Conservation (phyloP, 2,113 vertebrate species). For the Brienomyrus longianalis region DNA sequence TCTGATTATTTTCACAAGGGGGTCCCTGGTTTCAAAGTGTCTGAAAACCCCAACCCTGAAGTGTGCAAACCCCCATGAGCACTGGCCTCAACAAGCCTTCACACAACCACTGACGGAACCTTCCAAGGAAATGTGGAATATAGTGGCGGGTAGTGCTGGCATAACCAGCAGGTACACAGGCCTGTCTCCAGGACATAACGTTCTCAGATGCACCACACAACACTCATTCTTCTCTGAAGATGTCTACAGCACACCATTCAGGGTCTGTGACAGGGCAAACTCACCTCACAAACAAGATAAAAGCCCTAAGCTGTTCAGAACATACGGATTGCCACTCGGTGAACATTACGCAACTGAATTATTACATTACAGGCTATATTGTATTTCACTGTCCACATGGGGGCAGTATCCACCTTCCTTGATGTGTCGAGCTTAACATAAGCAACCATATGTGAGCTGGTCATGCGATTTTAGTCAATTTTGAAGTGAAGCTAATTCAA, state of each 20-base stretch:
- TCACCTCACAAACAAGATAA: neutral
- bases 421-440: neutral
- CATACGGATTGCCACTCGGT: neutral
- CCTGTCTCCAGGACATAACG: neutral
- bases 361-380: slow-evolving; percentile 24
- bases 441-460: neutral
- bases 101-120: neutral
- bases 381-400: slow-evolving; percentile 24
- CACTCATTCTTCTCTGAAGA: neutral
- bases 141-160: neutral
- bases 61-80: neutral
- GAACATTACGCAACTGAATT: neutral
- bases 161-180: neutral
- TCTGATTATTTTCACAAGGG: neutral
- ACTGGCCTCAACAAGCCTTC: neutral
- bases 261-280: neutral
- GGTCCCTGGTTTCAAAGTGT: neutral
- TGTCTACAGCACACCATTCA: neutral
- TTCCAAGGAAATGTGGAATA: neutral
- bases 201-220: neutral
- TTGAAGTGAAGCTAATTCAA: neutral
- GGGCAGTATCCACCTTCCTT: slow-evolving; percentile 17
- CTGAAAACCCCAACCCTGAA: neutral
- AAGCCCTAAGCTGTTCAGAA: neutral
- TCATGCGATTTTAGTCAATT: neutral